Conservation (phyloP, 2,888 invertebrate species). For the Hetaerina titia region DNA sequence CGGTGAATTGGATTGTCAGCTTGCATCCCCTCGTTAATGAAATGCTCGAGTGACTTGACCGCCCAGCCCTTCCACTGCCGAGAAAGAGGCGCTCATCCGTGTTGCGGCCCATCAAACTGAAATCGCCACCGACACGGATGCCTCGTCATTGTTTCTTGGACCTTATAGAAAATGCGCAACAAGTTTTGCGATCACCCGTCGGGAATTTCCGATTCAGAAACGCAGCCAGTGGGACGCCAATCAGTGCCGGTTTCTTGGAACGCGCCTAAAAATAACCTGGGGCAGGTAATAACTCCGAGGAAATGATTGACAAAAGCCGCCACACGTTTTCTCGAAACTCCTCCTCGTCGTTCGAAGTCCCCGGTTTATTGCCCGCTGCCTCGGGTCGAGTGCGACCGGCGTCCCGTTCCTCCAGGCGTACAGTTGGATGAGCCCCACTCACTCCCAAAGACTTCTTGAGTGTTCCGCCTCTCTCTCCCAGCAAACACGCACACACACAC, state of each 20-base stretch:
- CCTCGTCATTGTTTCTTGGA: not conserved
- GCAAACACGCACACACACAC: no score
- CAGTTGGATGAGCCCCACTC: not conserved
- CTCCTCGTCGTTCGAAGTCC: constrained; percentile 10
- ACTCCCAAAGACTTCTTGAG: not conserved
- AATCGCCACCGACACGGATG: not conserved
- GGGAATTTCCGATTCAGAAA: not conserved
- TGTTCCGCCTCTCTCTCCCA: not conserved
- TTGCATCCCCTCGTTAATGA: no score
- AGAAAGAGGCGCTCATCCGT: no score
- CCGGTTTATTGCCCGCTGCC: constrained; percentile 15
- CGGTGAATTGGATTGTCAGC: no score
- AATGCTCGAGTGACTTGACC: no score
- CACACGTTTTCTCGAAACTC: constrained; percentile 1
- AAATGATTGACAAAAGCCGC: constrained; percentile 26
- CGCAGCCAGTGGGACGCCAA: not conserved
- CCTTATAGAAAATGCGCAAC: not conserved
- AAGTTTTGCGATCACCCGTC: not conserved
- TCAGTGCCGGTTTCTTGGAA: not conserved
- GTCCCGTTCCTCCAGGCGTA: not conserved
- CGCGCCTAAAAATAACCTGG: not conserved
- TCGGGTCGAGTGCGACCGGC: not conserved
- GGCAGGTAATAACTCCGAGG: constrained; percentile 1
- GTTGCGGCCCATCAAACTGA: not conserved
- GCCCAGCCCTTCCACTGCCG: no score